Base-by-base conservation (phyloP, 2,888 invertebrate species). In the Acrobasis repandana region DNA sequence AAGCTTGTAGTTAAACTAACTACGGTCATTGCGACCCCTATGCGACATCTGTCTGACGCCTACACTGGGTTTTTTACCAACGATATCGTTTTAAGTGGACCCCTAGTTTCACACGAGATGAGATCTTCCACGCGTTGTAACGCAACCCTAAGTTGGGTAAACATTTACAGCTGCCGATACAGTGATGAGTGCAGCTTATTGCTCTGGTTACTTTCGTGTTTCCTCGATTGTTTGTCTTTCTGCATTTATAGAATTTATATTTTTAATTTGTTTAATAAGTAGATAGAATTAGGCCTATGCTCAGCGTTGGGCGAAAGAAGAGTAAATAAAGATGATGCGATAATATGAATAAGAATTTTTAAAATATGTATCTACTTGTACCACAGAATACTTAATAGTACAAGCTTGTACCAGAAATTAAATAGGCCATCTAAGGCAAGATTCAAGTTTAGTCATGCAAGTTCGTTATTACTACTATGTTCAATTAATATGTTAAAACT, bases 1-100 rank as follows among this genome's bases (percentile, higher is more conserved):
- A 91, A 90, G 89, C 85, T 71, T 75, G 78, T 83, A 88, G 90
- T 91, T 91, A 88, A 84, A 86, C 81, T 81, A 82, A 85, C 83
- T 81, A 80, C 86, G 87, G 89, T 88, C 88, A 90, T 80, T 77
- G 75, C 82, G 85, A 79, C 83, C 86, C 82, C 80, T 76, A 73
- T 73, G 73, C 71, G 68, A 65, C 73, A 83, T 82, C 82, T 83
- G 83, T 83, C 81, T 76, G 68, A 80, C 85, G 82, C 89, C 87
- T 74, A 90, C 90, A 80, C 82, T 71, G 72, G 79, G 77, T 83
- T 86, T 79, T 66, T 66, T 62, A 64, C 66, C 69, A 67, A 74
- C 84, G 80, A 82, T 85, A 77, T 77, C 72, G 79, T 80, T 85
- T 81, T 83, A 86, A 86, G 82, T 85, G 82, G 79, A 69, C 68